These are phyloP conservation scores for Ganaspis sp. DNA, from an alignment of 1,140 invertebrate genomes.

Conservation along the genomic window DNA sequence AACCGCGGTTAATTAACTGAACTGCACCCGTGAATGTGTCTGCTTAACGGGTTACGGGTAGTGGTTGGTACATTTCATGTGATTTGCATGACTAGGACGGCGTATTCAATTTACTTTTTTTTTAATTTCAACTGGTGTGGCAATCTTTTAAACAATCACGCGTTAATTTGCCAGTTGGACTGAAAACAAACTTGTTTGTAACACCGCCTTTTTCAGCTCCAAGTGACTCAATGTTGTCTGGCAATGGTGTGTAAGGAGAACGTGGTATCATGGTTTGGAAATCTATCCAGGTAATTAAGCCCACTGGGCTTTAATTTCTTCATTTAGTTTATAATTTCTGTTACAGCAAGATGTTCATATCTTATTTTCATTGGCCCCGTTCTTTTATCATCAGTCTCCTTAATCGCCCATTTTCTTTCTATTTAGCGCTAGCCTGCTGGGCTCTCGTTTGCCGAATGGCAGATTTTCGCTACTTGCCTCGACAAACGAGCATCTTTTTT, in stretches of 20 bases:
- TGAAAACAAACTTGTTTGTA: conserved; percentile 63
- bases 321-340: background rate
- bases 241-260: conserved; percentile 97
- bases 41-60: background rate
- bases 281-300: conserved; percentile 79
- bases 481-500: background rate
- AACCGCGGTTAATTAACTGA: background rate
- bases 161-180: conserved; percentile 45
- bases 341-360: conserved; percentile 28
- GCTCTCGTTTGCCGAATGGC: background rate
- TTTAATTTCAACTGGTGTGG: background rate
- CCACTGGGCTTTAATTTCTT: background rate
- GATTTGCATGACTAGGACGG: background rate
- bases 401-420: conserved; percentile 32
- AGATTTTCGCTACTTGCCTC: background rate
- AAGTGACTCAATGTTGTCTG: conserved; percentile 82
- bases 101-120: background rate
- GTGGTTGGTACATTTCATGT: conserved; percentile 13
- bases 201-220: conserved; percentile 69
- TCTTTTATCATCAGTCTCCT: conserved; percentile 39
- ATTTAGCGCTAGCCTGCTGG: background rate
- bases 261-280: conserved; percentile 94
- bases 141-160: background rate
- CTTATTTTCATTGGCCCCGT: conserved; percentile 24
- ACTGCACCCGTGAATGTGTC: background rate